phyloP scores from a whole-genome alignment of 2,888 invertebrate species.

The Polia nebulosa region DNA sequence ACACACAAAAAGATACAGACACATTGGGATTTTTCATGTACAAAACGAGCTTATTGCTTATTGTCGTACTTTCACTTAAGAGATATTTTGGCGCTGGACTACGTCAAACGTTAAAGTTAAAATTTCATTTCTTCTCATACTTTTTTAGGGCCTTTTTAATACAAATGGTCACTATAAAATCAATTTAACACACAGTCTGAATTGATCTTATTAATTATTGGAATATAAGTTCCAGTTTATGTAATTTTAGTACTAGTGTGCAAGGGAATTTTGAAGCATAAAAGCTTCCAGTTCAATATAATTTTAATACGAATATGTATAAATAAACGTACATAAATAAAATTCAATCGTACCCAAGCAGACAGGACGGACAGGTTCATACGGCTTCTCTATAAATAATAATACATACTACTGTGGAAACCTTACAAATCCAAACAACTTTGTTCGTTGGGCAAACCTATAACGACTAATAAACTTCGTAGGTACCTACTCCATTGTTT shows the following conservation, averaged over 20 bases:
- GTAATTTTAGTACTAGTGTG: background rate
- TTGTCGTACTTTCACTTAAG: too few species aligned
- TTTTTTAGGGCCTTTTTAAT: too few species aligned
- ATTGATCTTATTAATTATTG: too few species aligned
- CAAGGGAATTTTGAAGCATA: background rate
- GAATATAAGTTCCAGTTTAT: too few species aligned
- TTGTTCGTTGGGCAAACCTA: slow-evolving; percentile 57
- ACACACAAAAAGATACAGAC: too few species aligned
- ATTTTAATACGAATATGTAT: background rate
- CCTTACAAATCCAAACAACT: slow-evolving; percentile 58
- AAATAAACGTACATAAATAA: slow-evolving; percentile 2
- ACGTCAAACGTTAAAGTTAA: too few species aligned
- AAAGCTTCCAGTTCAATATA: background rate
- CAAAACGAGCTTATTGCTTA: too few species aligned
- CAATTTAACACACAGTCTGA: too few species aligned
- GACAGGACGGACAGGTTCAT: slow-evolving; percentile 46
- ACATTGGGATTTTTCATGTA: too few species aligned
- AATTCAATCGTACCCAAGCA: slow-evolving; percentile 24
- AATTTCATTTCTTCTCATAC: too few species aligned
- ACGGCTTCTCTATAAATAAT: slow-evolving; percentile 66
- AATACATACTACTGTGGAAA: slow-evolving; percentile 60
- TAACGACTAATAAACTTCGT: slow-evolving; percentile 27
- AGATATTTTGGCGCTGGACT: too few species aligned
- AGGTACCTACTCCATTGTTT: slow-evolving; percentile 7
- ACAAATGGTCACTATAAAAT: too few species aligned